Base-by-base conservation (phyloP, 92 coral and sea anemone species). In the Desmophyllum pertusum region DNA sequence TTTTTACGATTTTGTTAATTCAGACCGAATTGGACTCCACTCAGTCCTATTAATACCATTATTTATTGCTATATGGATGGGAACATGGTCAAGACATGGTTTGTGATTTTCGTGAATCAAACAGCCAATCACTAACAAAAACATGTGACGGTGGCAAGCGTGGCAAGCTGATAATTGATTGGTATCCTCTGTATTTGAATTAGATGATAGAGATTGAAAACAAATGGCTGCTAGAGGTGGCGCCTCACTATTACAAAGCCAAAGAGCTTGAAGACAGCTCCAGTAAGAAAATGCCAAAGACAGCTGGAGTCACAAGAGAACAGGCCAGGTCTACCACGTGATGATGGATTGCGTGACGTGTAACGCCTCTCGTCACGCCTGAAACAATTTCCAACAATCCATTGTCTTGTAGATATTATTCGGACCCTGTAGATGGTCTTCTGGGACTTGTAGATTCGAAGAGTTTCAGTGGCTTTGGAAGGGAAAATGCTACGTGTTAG, bases 131-230 rank as follows among this genome's bases (percentile, higher is more conserved):
- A n/a, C n/a, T n/a, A n/a, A n/a, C n/a, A n/a, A n/a, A n/a, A n/a
- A n/a, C n/a, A n/a, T n/a, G 52, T 46, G 52, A 17, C 3, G 53
- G 13, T 2, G 10, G 50, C 13, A 43, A 43, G 50, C 50, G 4
- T n/a, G n/a, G n/a, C n/a, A n/a, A n/a, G n/a, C 11, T 30, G 41
- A 30, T 10, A 36, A 15, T 18, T 2, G 11, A 43, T 57, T 10
- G 3, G 21, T 62, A 10, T 59, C 63, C 27, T 55, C 30, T 57
- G 1, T 55, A n/a, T 59, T 2, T 55, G 29, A 5, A 62, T 37
- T 33, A 96, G 98, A 95, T 96, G 8, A 94, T 96, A 68, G 98
- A 96, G 81, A 96, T 96, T 35, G 98, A 96, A 77, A 96, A 96
- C 81, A 88, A 92, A 52, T 96, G 98, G 98, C 88, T 96, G 48